Evolutionary conservation across 2,888 invertebrate genomes (phyloP).

Genomic region (Troides aeacus): DNA sequence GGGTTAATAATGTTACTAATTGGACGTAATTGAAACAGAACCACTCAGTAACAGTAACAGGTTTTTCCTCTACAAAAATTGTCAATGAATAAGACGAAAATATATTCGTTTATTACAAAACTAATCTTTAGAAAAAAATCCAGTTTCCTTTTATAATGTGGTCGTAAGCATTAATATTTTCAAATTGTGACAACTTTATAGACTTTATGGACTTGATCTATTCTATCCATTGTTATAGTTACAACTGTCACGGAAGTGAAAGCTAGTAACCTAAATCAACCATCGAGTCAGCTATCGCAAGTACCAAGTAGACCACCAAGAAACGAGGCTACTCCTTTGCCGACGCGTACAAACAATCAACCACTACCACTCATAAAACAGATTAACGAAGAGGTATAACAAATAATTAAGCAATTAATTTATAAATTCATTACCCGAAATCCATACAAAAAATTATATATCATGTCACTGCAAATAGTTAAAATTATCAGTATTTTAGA

Average conservation of each 20-base stretch:
- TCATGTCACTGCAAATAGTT: no score
- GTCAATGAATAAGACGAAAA: neutral
- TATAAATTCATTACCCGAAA: no score
- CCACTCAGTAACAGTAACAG: neutral
- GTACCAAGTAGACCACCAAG: constrained; percentile 34
- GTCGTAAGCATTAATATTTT: neutral
- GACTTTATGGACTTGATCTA: neutral
- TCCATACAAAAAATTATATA: no score
- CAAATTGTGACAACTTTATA: neutral
- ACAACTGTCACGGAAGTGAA: constrained; percentile 70
- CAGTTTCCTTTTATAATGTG: neutral
- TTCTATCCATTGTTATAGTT: constrained; percentile 41
- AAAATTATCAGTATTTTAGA: no score
- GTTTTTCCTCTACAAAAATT: neutral
- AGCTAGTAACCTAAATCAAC: constrained; percentile 60
- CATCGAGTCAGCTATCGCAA: constrained; percentile 43
- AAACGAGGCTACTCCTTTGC: constrained; percentile 39
- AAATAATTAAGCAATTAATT: constrained; percentile 5
- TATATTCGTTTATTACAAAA: neutral
- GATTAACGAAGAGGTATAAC: constrained; percentile 70
- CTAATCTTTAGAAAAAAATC: neutral
- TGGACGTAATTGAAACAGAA: constrained; percentile 1
- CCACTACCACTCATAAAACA: constrained; percentile 68
- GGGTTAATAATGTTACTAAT: constrained; percentile 4
- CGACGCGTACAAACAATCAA: constrained; percentile 61